Conservation (phyloP, 2,888 invertebrate species). For the Caenorhabditis macrosperma region DNA sequence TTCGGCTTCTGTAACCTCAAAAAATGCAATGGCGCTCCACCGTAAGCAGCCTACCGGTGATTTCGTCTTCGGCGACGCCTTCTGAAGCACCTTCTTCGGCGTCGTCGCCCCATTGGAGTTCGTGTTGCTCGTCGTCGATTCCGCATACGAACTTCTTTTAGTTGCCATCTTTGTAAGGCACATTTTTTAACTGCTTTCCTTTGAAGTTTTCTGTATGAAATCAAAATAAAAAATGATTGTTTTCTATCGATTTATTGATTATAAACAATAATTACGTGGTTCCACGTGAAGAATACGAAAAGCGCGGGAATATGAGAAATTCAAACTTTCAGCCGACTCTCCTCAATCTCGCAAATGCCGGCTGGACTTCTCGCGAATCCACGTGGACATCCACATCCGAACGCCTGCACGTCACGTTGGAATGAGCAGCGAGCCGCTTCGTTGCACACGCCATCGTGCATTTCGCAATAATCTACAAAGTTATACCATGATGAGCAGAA, state of each 20-base stretch:
- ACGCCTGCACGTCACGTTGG: conserved; percentile 66
- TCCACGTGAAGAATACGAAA: too few relatives aligned
- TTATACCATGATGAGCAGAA: neutral
- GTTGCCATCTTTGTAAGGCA: conserved; percentile 34
- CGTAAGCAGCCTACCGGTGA: neutral
- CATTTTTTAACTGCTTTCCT: conserved; percentile 13
- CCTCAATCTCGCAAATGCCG: conserved; percentile 57
- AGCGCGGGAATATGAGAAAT: too few relatives aligned
- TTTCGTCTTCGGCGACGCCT: neutral
- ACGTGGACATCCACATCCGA: conserved; percentile 67
- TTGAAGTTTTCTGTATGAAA: neutral
- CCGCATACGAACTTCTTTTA: neutral
- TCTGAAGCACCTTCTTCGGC: neutral
- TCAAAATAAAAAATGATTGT: neutral
- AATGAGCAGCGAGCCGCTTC: conserved; percentile 65
- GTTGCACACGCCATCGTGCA: conserved; percentile 53
- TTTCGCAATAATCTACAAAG: conserved; percentile 56
- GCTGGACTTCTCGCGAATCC: conserved; percentile 39
- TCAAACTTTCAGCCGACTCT: conserved; percentile 15
- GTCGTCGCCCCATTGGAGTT: neutral
- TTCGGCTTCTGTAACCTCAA: neutral
- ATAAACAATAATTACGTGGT: neutral
- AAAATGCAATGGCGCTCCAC: too few relatives aligned
- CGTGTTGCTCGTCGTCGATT: neutral
- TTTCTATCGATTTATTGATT: neutral